Conservation (phyloP, 2,113 vertebrate species). For the Carassius gibelio region DNA sequence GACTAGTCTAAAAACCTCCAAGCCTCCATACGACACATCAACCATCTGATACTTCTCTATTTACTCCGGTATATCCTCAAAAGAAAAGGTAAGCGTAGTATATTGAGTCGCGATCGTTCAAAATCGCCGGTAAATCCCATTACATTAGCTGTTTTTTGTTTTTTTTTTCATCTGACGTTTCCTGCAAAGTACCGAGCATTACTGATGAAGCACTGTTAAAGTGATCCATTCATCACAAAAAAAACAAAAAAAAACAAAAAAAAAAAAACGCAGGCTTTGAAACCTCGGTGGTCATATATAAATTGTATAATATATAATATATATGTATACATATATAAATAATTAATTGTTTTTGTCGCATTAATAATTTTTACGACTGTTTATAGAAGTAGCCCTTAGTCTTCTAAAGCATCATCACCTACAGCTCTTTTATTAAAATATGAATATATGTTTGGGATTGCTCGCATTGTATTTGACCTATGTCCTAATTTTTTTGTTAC, state of each 20-base stretch:
- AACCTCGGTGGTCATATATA: background rate
- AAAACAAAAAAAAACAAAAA: background rate
- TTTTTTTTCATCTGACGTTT: background rate
- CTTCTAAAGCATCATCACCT: too few relatives aligned
- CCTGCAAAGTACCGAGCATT: background rate
- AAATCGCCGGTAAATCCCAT: background rate
- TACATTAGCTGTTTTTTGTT: background rate
- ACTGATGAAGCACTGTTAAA: background rate
- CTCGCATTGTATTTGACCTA: background rate
- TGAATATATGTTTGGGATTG: background rate
- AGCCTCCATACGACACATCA: background rate
- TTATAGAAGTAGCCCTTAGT: too few relatives aligned
- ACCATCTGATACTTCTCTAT: background rate
- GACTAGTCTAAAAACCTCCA: background rate
- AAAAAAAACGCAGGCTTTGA: background rate
- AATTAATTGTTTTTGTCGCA: background rate
- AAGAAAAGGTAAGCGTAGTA: background rate
- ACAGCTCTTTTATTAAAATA: too few relatives aligned
- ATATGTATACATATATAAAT: too few relatives aligned
- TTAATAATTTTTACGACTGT: background rate
- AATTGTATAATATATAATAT: too few relatives aligned
- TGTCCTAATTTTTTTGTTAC: slow-evolving; percentile 8
- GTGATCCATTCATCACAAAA: background rate
- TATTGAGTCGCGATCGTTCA: background rate
- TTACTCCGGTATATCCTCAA: background rate